Conservation (phyloP, 2,888 invertebrate species). For the Noctua janthina region DNA sequence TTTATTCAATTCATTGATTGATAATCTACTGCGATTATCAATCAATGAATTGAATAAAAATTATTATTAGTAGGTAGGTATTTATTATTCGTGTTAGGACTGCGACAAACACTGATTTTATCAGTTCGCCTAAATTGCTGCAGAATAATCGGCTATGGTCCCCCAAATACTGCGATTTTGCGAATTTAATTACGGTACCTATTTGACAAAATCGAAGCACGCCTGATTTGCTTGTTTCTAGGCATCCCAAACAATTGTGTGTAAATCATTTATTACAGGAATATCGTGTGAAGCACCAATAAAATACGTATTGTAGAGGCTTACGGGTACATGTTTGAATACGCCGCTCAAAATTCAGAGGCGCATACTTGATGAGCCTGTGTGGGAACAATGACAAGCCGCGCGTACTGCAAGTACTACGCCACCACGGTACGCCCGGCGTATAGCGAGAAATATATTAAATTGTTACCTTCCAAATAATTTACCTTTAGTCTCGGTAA, state of each 20-base stretch:
- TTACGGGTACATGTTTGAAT: slow-evolving; percentile 76
- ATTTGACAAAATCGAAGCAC: neutral
- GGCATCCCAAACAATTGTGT: slow-evolving; percentile 31
- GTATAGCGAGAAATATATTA: slow-evolving; percentile 50
- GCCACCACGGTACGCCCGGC: slow-evolving; percentile 29
- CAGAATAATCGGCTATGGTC: neutral
- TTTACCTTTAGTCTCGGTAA: slow-evolving; percentile 4
- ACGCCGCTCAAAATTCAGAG: slow-evolving; percentile 77
- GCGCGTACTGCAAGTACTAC: slow-evolving; percentile 50
- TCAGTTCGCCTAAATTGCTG: neutral
- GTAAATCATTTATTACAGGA: slow-evolving; percentile 53
- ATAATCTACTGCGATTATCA: no score
- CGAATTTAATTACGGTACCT: neutral
- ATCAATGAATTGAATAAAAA: no score
- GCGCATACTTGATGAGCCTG: slow-evolving; percentile 80
- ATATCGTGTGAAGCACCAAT: slow-evolving; percentile 61
- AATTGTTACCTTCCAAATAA: slow-evolving; percentile 48
- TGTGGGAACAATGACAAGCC: slow-evolving; percentile 75
- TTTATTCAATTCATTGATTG: neutral
- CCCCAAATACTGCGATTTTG: neutral
- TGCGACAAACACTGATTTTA: neutral
- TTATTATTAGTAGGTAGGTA: neutral
- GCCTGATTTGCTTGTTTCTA: slow-evolving; percentile 22
- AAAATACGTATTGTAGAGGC: slow-evolving; percentile 75
- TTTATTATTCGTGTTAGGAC: neutral